Percentiles rank a stretch among this genome's conserved stretches.
These are phyloP conservation scores for Mustelus asterias DNA, from an alignment of 2,113 vertebrate genomes.

Conservation along the genomic window DNA sequence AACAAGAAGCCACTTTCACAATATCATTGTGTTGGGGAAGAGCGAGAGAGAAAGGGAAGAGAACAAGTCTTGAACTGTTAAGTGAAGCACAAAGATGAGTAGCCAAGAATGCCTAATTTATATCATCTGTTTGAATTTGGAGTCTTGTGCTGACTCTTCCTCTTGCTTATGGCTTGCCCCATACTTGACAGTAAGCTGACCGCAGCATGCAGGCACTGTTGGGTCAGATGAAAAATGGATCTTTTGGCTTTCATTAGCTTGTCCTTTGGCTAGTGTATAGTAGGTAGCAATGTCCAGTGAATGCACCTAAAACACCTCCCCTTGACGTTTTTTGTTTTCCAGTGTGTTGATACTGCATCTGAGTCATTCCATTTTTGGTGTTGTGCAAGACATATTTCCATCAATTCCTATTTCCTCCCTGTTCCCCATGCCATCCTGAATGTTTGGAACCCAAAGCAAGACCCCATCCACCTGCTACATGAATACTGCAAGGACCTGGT, in stretches of 20 bases:
- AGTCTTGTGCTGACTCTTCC: not conserved
- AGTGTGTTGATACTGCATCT: not conserved
- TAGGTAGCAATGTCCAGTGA: conserved; percentile 8
- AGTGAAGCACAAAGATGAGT: not conserved
- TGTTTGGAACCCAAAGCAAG: not conserved
- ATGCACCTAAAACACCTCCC: not conserved
- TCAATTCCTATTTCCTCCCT: not conserved
- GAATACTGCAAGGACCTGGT: conserved; percentile 67
- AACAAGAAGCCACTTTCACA: not conserved
- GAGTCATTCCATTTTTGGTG: conserved; percentile 32
- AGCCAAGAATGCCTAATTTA: not conserved
- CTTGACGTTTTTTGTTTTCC: not conserved
- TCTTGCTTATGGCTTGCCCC: not conserved
- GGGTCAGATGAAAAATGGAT: not conserved
- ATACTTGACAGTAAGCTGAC: not conserved
- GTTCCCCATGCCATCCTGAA: not conserved
- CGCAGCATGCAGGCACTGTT: conserved; percentile 32
- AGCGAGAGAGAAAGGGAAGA: conserved; percentile 13
- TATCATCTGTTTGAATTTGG: not conserved
- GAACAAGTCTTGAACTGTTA: not conserved
- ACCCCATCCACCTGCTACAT: not conserved
- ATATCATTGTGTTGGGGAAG: not conserved
- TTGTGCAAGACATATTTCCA: not conserved
- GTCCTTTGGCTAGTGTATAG: not conserved
- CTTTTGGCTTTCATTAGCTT: conserved; percentile 14